Evolutionary conservation across 2,113 vertebrate species (phyloP).

Genomic region (Grus americana): DNA sequence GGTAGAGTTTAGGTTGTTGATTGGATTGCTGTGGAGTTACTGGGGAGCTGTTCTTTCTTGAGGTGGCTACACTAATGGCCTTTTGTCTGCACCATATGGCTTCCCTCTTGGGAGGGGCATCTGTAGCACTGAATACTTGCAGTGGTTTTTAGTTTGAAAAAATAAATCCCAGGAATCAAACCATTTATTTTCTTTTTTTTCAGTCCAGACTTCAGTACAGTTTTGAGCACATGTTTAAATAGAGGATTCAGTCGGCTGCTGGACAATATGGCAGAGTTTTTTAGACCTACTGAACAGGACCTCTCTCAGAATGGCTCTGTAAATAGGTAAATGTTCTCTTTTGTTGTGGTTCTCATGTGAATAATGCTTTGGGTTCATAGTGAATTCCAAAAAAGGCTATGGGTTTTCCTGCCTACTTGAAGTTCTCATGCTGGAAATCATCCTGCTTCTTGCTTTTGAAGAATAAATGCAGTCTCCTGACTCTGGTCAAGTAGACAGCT

Average conservation of each 20-base stretch:
- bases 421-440: background rate
- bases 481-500: background rate
- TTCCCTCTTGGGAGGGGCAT: background rate
- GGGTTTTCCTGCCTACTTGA: background rate
- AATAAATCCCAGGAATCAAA: background rate
- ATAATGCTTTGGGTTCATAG: background rate
- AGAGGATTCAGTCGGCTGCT: constrained; percentile 91
- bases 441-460: background rate
- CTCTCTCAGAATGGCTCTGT: constrained; percentile 68
- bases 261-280: constrained; percentile 96
- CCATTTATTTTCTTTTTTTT: background rate
- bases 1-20: background rate
- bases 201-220: constrained; percentile 90
- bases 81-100: background rate
- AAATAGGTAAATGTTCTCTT: constrained; percentile 78
- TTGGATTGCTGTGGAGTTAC: background rate
- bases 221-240: constrained; percentile 87
- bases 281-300: constrained; percentile 84
- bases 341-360: background rate
- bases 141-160: background rate
- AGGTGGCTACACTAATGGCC: background rate
- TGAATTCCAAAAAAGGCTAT: background rate
- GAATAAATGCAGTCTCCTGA: background rate
- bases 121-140: background rate
- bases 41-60: background rate